A percentile compares a stretch with the other conserved stretches of the same genome.
phyloP scores from a whole-genome alignment of 1,140 invertebrate species.

The Arctopsyche grandis region DNA sequence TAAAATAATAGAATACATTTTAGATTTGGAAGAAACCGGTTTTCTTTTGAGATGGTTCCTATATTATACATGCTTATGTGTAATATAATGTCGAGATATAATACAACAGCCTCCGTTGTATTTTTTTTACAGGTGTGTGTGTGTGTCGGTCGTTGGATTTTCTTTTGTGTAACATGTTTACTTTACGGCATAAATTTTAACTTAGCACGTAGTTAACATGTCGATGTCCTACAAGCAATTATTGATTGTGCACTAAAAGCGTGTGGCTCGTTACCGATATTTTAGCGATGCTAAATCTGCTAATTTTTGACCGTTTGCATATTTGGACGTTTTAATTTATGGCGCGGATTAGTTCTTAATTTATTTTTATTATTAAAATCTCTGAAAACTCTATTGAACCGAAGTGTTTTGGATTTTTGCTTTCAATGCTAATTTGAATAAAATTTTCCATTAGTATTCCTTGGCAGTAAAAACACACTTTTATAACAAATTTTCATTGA shows the following conservation, averaged over 20 bases:
- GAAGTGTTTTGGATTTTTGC: no score
- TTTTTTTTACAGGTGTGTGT: background rate
- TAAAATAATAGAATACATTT: conserved; percentile 27
- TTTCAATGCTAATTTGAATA: no score
- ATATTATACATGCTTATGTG: background rate
- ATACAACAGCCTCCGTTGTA: conserved; percentile 28
- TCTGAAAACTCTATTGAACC: no score
- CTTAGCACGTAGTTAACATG: conserved; percentile 22
- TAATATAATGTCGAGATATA: background rate
- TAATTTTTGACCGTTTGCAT: background rate
- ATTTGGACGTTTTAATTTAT: background rate
- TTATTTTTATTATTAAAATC: no score
- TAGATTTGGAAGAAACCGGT: conserved; percentile 4
- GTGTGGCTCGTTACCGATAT: background rate
- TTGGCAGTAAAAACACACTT: no score
- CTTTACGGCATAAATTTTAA: conserved; percentile 22
- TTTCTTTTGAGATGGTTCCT: background rate
- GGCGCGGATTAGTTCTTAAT: no score
- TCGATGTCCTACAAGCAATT: background rate
- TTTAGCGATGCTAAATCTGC: background rate
- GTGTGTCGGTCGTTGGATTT: background rate
- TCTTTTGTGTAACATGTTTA: conserved; percentile 25
- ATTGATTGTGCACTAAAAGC: no score
- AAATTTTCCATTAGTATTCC: no score
- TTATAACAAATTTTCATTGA: no score